phyloP scores from a whole-genome alignment of 2,888 invertebrate genomes.

The Drosophila anomelani region DNA sequence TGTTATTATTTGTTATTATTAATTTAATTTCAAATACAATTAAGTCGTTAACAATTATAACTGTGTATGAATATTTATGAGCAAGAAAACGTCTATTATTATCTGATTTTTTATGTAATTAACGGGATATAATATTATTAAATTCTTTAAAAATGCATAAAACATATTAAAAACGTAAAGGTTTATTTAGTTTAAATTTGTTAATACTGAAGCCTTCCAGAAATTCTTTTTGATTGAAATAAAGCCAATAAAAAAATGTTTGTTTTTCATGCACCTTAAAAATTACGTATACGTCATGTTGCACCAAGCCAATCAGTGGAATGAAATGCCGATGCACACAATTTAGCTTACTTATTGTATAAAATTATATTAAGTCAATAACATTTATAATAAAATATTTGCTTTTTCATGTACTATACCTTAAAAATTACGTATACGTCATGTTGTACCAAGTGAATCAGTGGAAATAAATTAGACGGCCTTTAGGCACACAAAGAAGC shows the following conservation, averaged over 20 bases:
- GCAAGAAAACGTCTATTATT: no score
- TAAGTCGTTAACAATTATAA: not conserved
- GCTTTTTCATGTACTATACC: not conserved
- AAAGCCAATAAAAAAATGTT: not conserved
- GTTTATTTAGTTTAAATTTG: not conserved
- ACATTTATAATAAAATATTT: not conserved
- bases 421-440: slow-evolving; percentile 22
- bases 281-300: slow-evolving; percentile 19
- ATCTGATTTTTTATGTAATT: not conserved
- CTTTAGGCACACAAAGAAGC: no score
- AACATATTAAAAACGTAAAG: not conserved
- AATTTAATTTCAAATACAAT: not conserved
- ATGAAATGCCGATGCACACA: not conserved
- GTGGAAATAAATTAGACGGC: not conserved
- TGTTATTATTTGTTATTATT: not conserved
- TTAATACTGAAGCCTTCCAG: not conserved
- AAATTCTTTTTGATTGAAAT: not conserved
- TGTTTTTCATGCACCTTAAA: not conserved
- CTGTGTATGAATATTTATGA: no score
- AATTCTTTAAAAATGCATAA: not conserved
- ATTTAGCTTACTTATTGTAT: not conserved
- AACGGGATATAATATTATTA: not conserved
- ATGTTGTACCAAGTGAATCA: not conserved
- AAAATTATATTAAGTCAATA: not conserved
- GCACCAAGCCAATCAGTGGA: not conserved